Evolutionary conservation across 2,797 vertebrate species (phyloP).

Genomic region (Sebastes alutus): DNA sequence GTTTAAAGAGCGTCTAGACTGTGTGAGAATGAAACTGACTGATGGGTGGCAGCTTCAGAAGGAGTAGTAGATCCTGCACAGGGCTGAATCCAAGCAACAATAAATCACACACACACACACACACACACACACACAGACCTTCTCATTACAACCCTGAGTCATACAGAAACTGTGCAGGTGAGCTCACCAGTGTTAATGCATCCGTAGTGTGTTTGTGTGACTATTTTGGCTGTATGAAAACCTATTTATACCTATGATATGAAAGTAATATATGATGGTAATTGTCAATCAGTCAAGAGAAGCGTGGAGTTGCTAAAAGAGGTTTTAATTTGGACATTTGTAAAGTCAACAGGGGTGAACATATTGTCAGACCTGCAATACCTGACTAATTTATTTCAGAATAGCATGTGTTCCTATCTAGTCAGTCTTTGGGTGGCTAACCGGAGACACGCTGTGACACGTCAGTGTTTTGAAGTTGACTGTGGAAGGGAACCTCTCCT

Average conservation of each 20-base stretch:
- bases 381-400: constrained; percentile 12
- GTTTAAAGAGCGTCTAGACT: not conserved
- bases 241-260: not conserved
- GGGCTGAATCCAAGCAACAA: constrained; percentile 44
- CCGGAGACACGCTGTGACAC: constrained; percentile 50
- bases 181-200: constrained; percentile 39
- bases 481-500: constrained; percentile 55
- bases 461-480: constrained; percentile 65
- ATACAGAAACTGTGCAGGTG: constrained; percentile 55
- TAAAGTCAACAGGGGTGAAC: not conserved
- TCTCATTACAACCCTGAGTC: constrained; percentile 68
- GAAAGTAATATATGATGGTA: not conserved
- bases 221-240: not conserved
- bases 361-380: not conserved
- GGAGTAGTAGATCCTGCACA: not conserved
- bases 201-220: not conserved
- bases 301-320: not conserved
- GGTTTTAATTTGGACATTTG: not conserved
- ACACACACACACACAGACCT: constrained; percentile 22
- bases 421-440: constrained; percentile 50
- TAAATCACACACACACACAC: constrained; percentile 26
- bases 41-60: constrained; percentile 17
- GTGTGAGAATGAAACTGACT: not conserved
- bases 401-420: constrained; percentile 32
- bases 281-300: not conserved